A percentile compares a stretch with the other conserved stretches of the same genome.
These are phyloP conservation scores for Endotricha flammealis DNA, from an alignment of 2,888 invertebrate species.

Conservation along the genomic window DNA sequence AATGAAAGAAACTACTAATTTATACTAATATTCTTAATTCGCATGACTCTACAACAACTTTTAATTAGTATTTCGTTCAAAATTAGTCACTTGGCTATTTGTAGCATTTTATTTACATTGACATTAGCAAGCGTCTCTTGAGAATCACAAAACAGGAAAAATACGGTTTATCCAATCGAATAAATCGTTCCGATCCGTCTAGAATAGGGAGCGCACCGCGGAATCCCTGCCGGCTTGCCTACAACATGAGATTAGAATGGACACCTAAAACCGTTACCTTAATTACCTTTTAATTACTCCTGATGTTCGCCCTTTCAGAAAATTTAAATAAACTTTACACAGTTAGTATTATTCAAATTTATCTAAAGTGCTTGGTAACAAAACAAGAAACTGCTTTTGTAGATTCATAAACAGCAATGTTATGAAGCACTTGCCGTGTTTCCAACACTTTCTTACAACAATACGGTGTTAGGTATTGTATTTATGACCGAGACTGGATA, in stretches of 20 bases:
- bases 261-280: conserved; percentile 50
- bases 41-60: too few species aligned
- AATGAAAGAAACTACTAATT: too few species aligned
- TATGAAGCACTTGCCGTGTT: conserved; percentile 21
- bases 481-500: conserved; percentile 53
- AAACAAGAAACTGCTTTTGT: conserved; percentile 18
- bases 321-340: neutral
- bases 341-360: conserved; percentile 4
- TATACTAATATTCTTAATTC: too few species aligned
- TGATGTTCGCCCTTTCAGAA: conserved; percentile 25
- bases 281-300: conserved; percentile 54
- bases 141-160: conserved; percentile 4
- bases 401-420: conserved; percentile 20
- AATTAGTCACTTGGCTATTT: too few species aligned
- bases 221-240: conserved; percentile 23
- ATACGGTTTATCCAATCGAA: conserved; percentile 1
- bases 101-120: too few species aligned
- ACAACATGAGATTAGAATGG: conserved; percentile 47
- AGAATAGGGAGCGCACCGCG: conserved; percentile 12
- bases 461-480: conserved; percentile 47
- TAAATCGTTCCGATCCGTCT: neutral
- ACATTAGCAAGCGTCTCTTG: conserved; percentile 2
- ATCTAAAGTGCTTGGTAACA: neutral
- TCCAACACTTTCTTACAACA: conserved; percentile 42
- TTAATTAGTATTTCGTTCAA: too few species aligned